Evolutionary conservation across 2,888 invertebrate genomes (phyloP).

Genomic region (Mesopsocus fuscifrons): DNA sequence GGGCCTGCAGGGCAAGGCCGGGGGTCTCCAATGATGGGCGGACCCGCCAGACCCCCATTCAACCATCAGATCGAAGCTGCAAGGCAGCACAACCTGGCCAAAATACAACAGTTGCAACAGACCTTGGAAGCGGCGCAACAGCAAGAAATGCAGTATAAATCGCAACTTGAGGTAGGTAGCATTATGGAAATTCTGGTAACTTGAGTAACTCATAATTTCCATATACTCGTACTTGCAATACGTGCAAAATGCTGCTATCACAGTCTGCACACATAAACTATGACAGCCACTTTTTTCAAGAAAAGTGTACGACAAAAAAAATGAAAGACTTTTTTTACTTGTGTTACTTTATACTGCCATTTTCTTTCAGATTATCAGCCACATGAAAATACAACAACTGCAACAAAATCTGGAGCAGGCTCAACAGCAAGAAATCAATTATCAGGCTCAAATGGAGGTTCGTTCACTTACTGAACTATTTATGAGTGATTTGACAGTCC

Average conservation of each 20-base stretch:
- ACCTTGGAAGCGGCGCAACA: constrained; percentile 64
- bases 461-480: no score
- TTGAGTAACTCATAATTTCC: no score
- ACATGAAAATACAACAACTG: constrained; percentile 34
- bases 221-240: no score
- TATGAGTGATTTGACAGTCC: no score
- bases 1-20: constrained; percentile 9
- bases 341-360: constrained; percentile 8
- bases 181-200: no score
- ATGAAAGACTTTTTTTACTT: constrained; percentile 10
- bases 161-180: constrained; percentile 39
- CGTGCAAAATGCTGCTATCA: no score
- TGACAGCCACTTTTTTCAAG: no score
- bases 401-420: constrained; percentile 50
- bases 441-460: constrained; percentile 52
- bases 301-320: no score
- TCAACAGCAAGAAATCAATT: constrained; percentile 63
- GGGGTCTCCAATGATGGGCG: constrained; percentile 14
- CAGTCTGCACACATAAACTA: constrained; percentile 12
- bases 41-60: constrained; percentile 24
- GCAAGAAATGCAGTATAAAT: constrained; percentile 57
- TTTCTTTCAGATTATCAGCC: constrained; percentile 32
- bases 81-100: constrained; percentile 56
- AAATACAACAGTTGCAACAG: constrained; percentile 56
- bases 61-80: constrained; percentile 46